Evolutionary conservation across 2,113 vertebrate species (phyloP), one percentile per base, ranked within the genome.

Genomic region (Percina caprodes): DNA sequence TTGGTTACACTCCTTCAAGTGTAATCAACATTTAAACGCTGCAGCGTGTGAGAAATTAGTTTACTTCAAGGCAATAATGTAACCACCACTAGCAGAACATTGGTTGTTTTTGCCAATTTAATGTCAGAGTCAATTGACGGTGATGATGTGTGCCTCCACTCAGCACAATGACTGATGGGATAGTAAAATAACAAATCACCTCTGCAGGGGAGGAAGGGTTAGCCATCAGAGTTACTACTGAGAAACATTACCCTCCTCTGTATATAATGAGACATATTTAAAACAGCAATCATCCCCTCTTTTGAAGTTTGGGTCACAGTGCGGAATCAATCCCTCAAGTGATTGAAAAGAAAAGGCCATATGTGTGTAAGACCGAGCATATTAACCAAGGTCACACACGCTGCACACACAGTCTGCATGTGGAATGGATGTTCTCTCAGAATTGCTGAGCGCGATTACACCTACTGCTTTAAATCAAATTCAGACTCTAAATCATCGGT

Each of bases 231-330:
- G 77, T 80, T 78, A 74, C 86, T 73, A 75, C 66, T 51, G 80
- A 82, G 83, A 79, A 86, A 88, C 88, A 91, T 93, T 92, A 92
- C 82, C 78, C 77, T 81, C 73, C 82, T 82, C 81, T 88, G 84
- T 87, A 92, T 88, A 90, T 92, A 93, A 93, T 94, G 90, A 93
- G 88, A 92, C 90, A 89, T 92, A 93, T 94, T 94, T 92, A 92
- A 94, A 94, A 89, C 82, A 88, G 93, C 90, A 93, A 93, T 92
- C 91, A 91, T 93, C 85, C 77, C 86, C 79, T 89, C 89, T 82
- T 93, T 92, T 88, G 86, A 91, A 91, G 89, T 85, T 66, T 1
- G 63, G 89, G 89, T 93, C 88, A 87, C 74, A 33, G 86, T 81
- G 83, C n/a, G 35, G 87, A 89, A 91, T 95, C 90, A 88, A 84